A percentile compares a stretch with the other conserved stretches of the same genome.
These are phyloP conservation scores for Calameuta pallipes DNA, from an alignment of 2,888 invertebrate species.

Conservation along the genomic window DNA sequence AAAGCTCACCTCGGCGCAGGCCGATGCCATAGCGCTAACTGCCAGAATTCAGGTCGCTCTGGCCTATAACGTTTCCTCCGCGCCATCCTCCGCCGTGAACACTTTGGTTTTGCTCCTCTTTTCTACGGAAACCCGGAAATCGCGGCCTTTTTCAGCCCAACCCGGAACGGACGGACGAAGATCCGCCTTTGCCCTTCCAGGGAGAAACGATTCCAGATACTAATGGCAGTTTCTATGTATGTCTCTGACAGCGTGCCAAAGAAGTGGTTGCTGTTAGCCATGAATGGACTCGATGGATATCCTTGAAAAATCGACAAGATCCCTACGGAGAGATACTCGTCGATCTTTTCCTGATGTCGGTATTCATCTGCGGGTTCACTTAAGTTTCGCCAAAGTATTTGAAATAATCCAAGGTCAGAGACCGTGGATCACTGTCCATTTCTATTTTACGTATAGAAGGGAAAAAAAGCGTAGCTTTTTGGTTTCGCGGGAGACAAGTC, in stretches of 20 bases:
- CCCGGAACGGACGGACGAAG: background rate
- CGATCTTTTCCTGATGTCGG: background rate
- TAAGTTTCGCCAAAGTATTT: background rate
- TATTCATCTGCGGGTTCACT: background rate
- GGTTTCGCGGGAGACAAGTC: background rate
- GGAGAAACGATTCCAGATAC: conserved; percentile 1
- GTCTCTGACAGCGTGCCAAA: background rate
- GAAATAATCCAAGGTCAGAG: background rate
- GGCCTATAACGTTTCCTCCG: background rate
- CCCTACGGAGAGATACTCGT: background rate
- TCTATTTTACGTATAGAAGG: background rate
- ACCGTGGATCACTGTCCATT: background rate
- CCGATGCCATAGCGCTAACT: conserved; percentile 9
- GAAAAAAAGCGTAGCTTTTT: background rate
- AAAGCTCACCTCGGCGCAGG: conserved; percentile 17
- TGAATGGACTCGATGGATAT: background rate
- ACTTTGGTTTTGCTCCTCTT: background rate
- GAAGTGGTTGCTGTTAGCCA: background rate
- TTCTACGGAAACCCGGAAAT: background rate
- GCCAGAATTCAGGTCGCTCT: conserved; percentile 3
- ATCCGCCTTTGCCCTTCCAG: background rate
- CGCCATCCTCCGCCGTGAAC: background rate
- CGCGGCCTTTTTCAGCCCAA: background rate
- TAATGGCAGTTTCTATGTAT: conserved; percentile 1
- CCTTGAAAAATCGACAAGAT: background rate